A percentile compares a stretch with the other conserved stretches of the same genome.
phyloP scores from a whole-genome alignment of 2,797 vertebrate genomes.

The Borostomias antarcticus region DNA sequence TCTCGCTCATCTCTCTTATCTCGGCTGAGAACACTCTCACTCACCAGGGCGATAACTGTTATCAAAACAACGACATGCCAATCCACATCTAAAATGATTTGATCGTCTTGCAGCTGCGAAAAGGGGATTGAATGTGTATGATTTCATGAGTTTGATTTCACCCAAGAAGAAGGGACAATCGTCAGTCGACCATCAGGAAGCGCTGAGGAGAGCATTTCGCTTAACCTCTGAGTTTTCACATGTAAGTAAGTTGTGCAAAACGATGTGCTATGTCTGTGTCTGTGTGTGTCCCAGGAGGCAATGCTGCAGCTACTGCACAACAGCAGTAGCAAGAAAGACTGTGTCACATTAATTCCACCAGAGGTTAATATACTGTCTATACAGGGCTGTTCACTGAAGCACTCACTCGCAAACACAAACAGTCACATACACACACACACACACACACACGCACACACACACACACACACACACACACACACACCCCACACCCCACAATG shows the following conservation, averaged over 20 bases:
- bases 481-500: conserved; percentile 13
- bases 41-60: neutral
- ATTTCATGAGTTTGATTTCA: neutral
- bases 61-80: neutral
- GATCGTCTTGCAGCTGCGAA: neutral
- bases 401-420: neutral
- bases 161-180: neutral
- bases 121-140: neutral
- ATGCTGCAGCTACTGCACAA: neutral
- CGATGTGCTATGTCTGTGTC: neutral
- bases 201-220: neutral
- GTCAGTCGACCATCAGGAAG: too few species aligned
- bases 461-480: neutral
- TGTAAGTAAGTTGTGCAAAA: neutral
- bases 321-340: neutral
- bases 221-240: neutral
- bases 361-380: too few species aligned
- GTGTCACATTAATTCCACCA: too few species aligned
- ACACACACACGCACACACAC: neutral
- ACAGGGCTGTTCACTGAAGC: neutral
- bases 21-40: neutral
- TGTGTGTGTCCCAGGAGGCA: neutral
- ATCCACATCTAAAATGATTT: conserved; percentile 5
- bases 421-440: too few species aligned
- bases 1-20: neutral